Evolutionary conservation across 2,888 invertebrate genomes (phyloP), one percentile per base, ranked within the genome.

Genomic region (Chrysopilus asiliformis): DNA sequence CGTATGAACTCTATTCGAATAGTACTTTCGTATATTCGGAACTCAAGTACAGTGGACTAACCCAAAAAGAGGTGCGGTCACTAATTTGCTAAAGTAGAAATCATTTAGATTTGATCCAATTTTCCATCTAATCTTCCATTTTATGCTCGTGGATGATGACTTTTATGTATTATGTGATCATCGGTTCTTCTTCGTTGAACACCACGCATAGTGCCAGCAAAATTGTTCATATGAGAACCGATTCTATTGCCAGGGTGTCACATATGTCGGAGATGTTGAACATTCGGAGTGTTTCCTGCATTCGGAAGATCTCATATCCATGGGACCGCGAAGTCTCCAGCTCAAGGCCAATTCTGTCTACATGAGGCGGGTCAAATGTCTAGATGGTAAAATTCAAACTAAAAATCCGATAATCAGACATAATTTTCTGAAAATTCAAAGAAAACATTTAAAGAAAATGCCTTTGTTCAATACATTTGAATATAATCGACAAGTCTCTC

Each of bases 221-320:
- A 58, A 68, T 28, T 85, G 85, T 53, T 75, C 80, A 45, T 57
- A 60, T 10, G 74, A 74, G 46, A 58, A 61, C 8, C 67, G 67
- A 18, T 85, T 84, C 55, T 69, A 75, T 44, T 85, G 84, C 50
- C 71, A 80, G 42, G 81, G 79, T 4, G 82, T 76, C 51, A 78
- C 79, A 29, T 51, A 52, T 44, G 52, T 50, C 34, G 50, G 55
- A 37, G 44, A 41, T 48, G 55, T 53, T 2, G 36, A 43, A 12
- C 41, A 45, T 15, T 56, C 58, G 27, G 48, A 65, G 41, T 86
- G 85, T 50, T 69, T 76, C 43, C 64, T 89, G 31, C 85, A 86
- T 60, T 79, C 83, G 41, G 85, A 86, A 59, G 85, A 87, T 56
- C 76, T 79, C 35, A 72, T 79, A 47, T 75, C 81, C n/a, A 70